These are phyloP conservation scores for Agrypnus murinus DNA, from an alignment of 2,888 invertebrate genomes.

Conservation along the genomic window DNA sequence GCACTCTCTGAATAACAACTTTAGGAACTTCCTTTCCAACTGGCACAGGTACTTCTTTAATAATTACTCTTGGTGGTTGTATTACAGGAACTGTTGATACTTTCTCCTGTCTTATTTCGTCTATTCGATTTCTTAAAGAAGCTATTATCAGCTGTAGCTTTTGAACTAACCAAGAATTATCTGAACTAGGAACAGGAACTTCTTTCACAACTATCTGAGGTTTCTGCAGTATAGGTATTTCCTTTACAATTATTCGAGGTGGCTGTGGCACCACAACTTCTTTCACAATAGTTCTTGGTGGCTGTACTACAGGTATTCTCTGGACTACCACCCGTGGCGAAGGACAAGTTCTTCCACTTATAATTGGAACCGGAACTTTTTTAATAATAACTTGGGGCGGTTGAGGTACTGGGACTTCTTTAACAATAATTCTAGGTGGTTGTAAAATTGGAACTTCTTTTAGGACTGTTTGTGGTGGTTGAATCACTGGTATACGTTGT, in stretches of 20 bases:
- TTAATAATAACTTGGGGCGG: constrained; percentile 29
- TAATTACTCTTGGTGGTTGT: constrained; percentile 19
- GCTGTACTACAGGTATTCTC: constrained; percentile 16
- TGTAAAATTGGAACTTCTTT: constrained; percentile 7
- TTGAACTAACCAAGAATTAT: not conserved
- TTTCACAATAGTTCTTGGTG: constrained; percentile 11
- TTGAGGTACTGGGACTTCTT: constrained; percentile 27
- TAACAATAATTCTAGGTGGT: constrained; percentile 33
- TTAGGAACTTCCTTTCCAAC: constrained; percentile 14
- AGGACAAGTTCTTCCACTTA: not conserved
- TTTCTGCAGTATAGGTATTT: not conserved
- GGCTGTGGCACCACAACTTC: constrained; percentile 2
- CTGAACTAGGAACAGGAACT: not conserved
- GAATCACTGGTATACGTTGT: constrained; percentile 8
- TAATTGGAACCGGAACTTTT: constrained; percentile 25
- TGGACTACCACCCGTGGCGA: constrained; percentile 1
- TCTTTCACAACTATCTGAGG: constrained; percentile 23
- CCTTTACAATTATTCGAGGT: not conserved
- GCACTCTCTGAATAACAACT: constrained; percentile 33
- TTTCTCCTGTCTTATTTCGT: too few species aligned
- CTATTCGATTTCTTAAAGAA: too few species aligned
- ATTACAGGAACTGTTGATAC: not conserved
- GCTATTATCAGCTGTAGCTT: too few species aligned
- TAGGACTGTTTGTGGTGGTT: not conserved
- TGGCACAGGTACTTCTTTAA: constrained; percentile 35